phyloP scores from a whole-genome alignment of 2,797 vertebrate genomes.

The Catamblyrhynchus diadema region DNA sequence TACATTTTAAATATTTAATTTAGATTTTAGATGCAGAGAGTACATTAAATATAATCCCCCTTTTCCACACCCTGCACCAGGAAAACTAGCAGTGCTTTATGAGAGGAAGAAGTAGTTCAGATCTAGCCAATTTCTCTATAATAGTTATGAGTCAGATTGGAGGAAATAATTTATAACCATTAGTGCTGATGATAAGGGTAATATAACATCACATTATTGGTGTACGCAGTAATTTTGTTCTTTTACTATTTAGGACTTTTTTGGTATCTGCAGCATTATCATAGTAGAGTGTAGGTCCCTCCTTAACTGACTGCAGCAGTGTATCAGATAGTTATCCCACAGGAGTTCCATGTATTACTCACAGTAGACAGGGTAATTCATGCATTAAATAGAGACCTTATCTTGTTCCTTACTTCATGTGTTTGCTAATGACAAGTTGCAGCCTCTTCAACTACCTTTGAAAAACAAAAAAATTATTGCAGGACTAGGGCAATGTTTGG shows the following conservation, averaged over 20 bases:
- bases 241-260: neutral
- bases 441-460: neutral
- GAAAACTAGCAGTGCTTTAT: neutral
- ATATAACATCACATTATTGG: neutral
- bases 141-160: neutral
- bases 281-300: neutral
- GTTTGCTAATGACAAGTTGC: neutral
- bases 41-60: neutral
- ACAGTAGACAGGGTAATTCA: neutral
- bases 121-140: neutral
- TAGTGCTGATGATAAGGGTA: neutral
- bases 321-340: neutral
- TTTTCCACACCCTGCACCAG: fast-evolving
- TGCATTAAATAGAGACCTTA: neutral
- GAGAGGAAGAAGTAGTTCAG: neutral
- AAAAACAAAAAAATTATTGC: neutral
- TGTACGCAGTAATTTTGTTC: neutral
- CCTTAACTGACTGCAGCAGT: neutral
- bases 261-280: neutral
- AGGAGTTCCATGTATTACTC: neutral
- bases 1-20: neutral
- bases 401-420: neutral
- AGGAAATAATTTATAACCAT: neutral
- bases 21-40: neutral
- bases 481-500: neutral